phyloP scores from a whole-genome alignment of 2,113 vertebrate species.

The Hemiscyllium ocellatum region DNA sequence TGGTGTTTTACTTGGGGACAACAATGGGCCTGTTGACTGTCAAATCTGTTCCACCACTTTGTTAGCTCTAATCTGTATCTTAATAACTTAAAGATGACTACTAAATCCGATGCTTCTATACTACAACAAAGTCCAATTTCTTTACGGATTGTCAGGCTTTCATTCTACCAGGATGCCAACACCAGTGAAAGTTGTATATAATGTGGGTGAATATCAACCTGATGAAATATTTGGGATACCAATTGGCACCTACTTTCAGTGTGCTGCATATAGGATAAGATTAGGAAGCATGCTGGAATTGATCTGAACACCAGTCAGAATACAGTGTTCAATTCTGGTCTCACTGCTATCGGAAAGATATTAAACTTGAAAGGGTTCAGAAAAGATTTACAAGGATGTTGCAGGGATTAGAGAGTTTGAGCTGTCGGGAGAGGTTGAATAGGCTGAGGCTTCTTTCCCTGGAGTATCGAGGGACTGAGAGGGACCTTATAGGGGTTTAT shows the following conservation, averaged over 20 bases:
- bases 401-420: too few relatives aligned
- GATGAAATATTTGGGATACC: neutral
- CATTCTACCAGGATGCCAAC: neutral
- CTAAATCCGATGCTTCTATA: neutral
- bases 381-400: too few relatives aligned
- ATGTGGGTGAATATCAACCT: neutral
- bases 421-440: too few relatives aligned
- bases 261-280: neutral
- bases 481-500: too few relatives aligned
- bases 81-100: neutral
- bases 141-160: neutral
- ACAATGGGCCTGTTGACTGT: neutral
- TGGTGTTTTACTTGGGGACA: neutral
- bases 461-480: too few relatives aligned
- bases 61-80: too few relatives aligned
- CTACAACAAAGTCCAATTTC: neutral
- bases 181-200: neutral
- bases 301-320: too few relatives aligned
- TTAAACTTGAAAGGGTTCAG: too few relatives aligned
- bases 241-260: neutral
- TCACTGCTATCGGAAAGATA: too few relatives aligned
- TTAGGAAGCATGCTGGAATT: neutral
- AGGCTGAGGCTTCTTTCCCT: too few relatives aligned
- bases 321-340: too few relatives aligned
- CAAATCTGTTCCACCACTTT: neutral